Base-by-base conservation (phyloP, 2,797 vertebrate genomes). In the Neosalanx taihuensis region DNA sequence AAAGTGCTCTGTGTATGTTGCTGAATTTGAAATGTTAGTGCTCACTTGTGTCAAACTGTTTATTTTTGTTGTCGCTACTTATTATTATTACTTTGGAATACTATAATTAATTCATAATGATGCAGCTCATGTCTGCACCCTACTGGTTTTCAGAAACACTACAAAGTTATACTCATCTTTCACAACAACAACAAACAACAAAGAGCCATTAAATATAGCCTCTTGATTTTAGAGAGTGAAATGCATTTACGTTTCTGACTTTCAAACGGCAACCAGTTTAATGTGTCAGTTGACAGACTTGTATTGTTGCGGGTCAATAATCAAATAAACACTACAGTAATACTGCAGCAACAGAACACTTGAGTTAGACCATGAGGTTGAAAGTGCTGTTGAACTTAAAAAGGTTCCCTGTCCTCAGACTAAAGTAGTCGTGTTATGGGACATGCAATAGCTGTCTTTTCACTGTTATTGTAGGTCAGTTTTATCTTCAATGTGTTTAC, bases 51-150 rank as follows among this genome's bases (percentile, higher is more conserved):
- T 30, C 41, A 12, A 46, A 46, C 23, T 26, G 23, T 26, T 66
- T 17, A 31, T 30, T n/a, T 20, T 60, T 29, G 6, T 58, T 3
- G 58, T 57, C 18, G 41, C 49, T 20, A 31, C 3, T 67, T n/a
- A 35, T 33, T 17, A 20, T 62, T 31, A 35, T 78, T 72, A 79
- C 87, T 49, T 84, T 77, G 72, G 41, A 72, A n/a, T 7, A 75
- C 65, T 78, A 72, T 73, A 78, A 83, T 72, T 29, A 37, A 41
- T 59, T 23, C 49, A 10, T 26, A 63, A 84, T 84, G 63, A 76
- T 67, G 80, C 92, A 93, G 94, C 94, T 94, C 94, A 87, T 92
- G 93, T 84, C 94, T 96, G 94, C 95, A 90, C 94, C 92, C 94
- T 92, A 90, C 92, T 94, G 94, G 94, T 85, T 66, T 76, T 20